Evolutionary conservation across 2,797 vertebrate genomes (phyloP), one percentile per base, ranked within the genome.

Genomic region (Poeciliopsis paucimaculata): DNA sequence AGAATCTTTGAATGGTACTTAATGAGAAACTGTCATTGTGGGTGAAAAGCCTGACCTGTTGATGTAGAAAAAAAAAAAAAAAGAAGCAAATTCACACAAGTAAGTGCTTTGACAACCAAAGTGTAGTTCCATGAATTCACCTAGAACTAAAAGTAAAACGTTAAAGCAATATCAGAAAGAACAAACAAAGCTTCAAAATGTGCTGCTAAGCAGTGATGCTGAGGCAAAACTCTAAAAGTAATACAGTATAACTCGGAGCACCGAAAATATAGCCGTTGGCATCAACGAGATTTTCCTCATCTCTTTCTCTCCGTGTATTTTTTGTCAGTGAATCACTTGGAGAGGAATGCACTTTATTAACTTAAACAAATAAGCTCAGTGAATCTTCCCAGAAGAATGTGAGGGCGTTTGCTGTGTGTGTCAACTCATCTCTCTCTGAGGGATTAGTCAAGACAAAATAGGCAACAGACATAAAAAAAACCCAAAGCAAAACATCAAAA

Each of bases 271-370:
- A 12, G 26, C 15, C 3, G 2, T 39, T 5, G 16, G 68, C 2
- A 71, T 16, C 28, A 34, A 64, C 28, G 2, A 16, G 28, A 26
- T 6, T 70, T 11, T 57, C 20, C 12, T 43, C 1, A 70, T 41
- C 3, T 28, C 10, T 73, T 72, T 43, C 2, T 39, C 13, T 72
- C 5, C 0, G 4, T 16, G n/a, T 39, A 13, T 49, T 2, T n/a
- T 70, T 73, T 70, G 75, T n/a, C 47, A 36, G 16, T 55, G 31
- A 36, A 78, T 78, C 20, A 11, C 13, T 78, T 23, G 47, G 34
- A 47, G 64, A 76, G 77, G 34, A 84, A 71, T 76, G 41, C 60
- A 76, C 23, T 49, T 72, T 45, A 55, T 81, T 60, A 62, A 82
- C 74, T 78, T 53, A 72, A 53, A 80, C 64, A 49, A 71, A 78